Conservation (phyloP, 1,140 invertebrate genomes). For the Brachionus rubens region DNA sequence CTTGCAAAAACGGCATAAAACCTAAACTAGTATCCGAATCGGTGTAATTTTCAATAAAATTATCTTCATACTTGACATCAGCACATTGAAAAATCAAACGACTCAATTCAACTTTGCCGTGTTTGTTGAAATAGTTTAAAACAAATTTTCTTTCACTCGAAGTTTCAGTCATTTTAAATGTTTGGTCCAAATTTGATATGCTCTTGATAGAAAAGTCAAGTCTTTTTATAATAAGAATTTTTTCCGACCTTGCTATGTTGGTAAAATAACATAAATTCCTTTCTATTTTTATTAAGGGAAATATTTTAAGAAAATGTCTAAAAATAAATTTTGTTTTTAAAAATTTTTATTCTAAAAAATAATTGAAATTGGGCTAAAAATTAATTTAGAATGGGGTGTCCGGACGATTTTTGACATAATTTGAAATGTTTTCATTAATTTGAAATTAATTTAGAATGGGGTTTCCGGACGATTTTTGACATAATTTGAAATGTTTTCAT, state of each 20-base stretch:
- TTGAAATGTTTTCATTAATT: background rate
- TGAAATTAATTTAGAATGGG: constrained; percentile 18
- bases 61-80: constrained; percentile 48
- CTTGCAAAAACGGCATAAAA: constrained; percentile 23
- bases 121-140: constrained; percentile 39
- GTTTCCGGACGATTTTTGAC: constrained; percentile 18
- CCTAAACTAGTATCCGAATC: constrained; percentile 40
- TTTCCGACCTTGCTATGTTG: background rate
- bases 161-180: background rate
- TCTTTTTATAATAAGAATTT: background rate
- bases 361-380: constrained; percentile 27
- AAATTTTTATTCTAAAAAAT: background rate
- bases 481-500: background rate
- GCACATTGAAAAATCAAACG: constrained; percentile 50
- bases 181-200: too few species aligned
- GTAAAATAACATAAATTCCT: constrained; percentile 22
- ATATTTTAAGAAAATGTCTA: too few species aligned
- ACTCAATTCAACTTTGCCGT: constrained; percentile 46
- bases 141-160: constrained; percentile 8
- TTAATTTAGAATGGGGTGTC: constrained; percentile 35
- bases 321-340: too few species aligned
- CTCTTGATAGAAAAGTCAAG: too few species aligned
- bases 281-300: constrained; percentile 33
- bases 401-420: constrained; percentile 13
- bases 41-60: constrained; percentile 48